A percentile compares a stretch with the other conserved stretches of the same genome.
Conservation (phyloP, 2,888 invertebrate species). For the Athalia cordata region DNA sequence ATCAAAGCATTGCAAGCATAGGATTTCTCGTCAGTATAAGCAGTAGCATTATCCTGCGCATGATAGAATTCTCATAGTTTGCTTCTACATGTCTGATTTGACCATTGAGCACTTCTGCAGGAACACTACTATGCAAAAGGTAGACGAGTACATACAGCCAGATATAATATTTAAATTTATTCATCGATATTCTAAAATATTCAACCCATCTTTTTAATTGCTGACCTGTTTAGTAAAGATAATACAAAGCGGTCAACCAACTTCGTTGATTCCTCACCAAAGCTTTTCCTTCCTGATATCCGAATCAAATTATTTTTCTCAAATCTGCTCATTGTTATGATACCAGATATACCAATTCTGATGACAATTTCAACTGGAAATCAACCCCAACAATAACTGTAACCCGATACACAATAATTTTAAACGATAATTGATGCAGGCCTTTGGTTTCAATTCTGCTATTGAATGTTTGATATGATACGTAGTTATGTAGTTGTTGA, state of each 20-base stretch:
- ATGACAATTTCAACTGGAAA: too few relatives aligned
- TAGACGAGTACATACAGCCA: constrained; percentile 10
- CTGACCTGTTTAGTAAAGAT: constrained; percentile 34
- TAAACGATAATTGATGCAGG: not conserved
- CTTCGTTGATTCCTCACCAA: not conserved
- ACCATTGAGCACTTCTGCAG: constrained; percentile 3
- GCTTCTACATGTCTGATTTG: not conserved
- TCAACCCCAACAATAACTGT: too few relatives aligned
- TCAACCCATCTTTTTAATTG: constrained; percentile 41
- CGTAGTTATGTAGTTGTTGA: too few relatives aligned
- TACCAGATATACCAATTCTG: too few relatives aligned
- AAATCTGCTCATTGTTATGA: not conserved
- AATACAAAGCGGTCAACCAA: constrained; percentile 21
- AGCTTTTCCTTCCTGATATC: not conserved
- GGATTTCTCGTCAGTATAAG: constrained; percentile 1
- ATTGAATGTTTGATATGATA: not conserved
- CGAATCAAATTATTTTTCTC: not conserved
- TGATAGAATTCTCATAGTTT: not conserved
- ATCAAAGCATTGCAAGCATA: not conserved
- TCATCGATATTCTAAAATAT: constrained; percentile 34
- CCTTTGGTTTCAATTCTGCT: not conserved
- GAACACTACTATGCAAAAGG: not conserved
- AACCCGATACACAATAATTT: not conserved
- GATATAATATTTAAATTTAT: constrained; percentile 33
- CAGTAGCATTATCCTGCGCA: not conserved